These are phyloP conservation scores for Ginglymostoma cirratum DNA, from an alignment of 2,113 vertebrate genomes.

Conservation along the genomic window DNA sequence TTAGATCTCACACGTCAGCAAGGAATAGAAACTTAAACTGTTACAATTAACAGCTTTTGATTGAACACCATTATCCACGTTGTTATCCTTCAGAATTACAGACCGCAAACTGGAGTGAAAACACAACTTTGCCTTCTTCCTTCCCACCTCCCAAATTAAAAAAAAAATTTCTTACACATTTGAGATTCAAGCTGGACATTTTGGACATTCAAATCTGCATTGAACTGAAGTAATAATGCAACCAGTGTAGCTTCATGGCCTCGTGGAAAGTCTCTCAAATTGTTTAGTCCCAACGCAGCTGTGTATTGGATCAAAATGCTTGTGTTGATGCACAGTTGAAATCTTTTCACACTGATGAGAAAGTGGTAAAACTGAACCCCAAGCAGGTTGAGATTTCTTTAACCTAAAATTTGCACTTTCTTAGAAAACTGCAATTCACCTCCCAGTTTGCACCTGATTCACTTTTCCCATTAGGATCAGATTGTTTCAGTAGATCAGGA, in stretches of 20 bases:
- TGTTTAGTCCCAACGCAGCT: neutral
- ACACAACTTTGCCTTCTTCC: neutral
- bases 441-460: neutral
- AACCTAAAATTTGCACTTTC: neutral
- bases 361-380: neutral
- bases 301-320: neutral
- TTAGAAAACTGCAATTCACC: neutral
- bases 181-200: neutral
- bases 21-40: neutral
- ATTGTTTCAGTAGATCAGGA: neutral
- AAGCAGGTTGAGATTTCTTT: neutral
- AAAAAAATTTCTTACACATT: neutral
- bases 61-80: neutral
- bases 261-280: neutral
- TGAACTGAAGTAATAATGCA: neutral
- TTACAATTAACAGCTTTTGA: neutral
- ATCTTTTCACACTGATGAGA: neutral
- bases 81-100: neutral
- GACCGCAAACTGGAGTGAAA: neutral
- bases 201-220: neutral
- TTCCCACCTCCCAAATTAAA: neutral
- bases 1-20: neutral
- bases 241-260: neutral
- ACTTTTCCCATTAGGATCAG: neutral
- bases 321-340: neutral